Evolutionary conservation across 1,140 invertebrate species (phyloP), one percentile per base, ranked within the genome.

Genomic region (Homarus americanus): DNA sequence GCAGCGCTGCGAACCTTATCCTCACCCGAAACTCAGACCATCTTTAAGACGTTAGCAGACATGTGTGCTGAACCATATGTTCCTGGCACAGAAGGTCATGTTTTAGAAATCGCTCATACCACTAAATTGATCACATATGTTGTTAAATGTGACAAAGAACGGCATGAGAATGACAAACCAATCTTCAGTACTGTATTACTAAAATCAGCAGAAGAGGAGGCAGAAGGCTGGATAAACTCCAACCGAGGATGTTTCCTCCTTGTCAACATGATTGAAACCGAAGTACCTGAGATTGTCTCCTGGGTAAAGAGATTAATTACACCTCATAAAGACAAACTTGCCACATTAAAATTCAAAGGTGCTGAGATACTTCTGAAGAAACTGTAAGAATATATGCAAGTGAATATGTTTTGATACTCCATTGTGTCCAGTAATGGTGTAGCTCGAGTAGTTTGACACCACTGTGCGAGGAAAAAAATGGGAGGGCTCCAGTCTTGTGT

Each of bases 211-310:
- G 63, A 63, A 12, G 63, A 90, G 36, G 87, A 66, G 66, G 15
- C 72, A 10, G 36, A 20, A 10, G 58, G 78, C 32, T 92, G 91
- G 91, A 49, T 90, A 2, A 44, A 38, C n/a, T 92, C 75, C 24
- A 92, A 92, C 80, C 82, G 91, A 10, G 91, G 91, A 15, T 92
- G 91, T 69, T 92, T 92, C 38, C 49, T 92, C 15, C 72, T 92
- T 41, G 82, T 90, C 1, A 86, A 80, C 38, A 86, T 90, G 58
- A 53, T 92, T 32, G 91, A 92, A 41, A 92, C 91, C 3, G 87
- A 86, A 36, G 82, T 92, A 20, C 40, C 38, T 17, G 83, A 90
- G 12, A 49, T 92, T 24, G 79, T 92, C 2, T 80, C 40, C 2
- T 58, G 80, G 24, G 82, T 92, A 2, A 85, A 79, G 40, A 20